Base-by-base conservation (phyloP, 2,888 invertebrate genomes). In the Eulithis prunata region DNA sequence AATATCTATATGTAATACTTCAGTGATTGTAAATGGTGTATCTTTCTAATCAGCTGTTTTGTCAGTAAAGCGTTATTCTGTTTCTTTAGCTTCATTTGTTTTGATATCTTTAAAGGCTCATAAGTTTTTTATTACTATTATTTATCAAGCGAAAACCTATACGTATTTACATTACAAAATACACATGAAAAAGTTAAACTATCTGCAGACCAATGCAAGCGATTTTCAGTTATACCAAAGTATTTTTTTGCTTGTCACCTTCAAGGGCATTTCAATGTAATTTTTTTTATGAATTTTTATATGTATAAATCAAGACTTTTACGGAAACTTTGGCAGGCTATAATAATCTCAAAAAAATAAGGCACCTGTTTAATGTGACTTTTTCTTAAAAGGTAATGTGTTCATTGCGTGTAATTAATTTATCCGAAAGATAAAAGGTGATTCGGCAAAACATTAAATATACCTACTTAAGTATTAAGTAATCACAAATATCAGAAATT, bases 331-430 rank as follows among this genome's bases (percentile, higher is more conserved):
- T 77, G 80, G 75, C 79, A 81, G 74, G 57, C 69, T 65, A 63
- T 80, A 81, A 85, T 82, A 81, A 81, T 66, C 52, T 71, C 69
- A 71, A 74, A 71, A 79, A 81, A 38, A 53, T 69, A 71, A 60
- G 68, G 14, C 47, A 47, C 47, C 47, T 47, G 47, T 47, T 47
- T 47, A 72, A 69, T 70, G 69, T 75, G 66, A 71, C 69, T 76
- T 75, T 77, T 77, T 75, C 83, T 66, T 72, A 83, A 81, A 87
- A 82, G 85, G 86, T 70, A 73, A 80, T 78, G 75, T 77, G 78
- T 82, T 75, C 68, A 75, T 78, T 80, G 79, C 73, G 70, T 65
- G 73, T 79, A 81, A 86, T 86, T 82, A 82, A 81, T 71, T 76
- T 71, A 69, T 70, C 68, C 57, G 68, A 45, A 69, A 72, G 55